Evolutionary conservation across 2,113 vertebrate genomes (phyloP).

Genomic region (Acrocephalus kingi): DNA sequence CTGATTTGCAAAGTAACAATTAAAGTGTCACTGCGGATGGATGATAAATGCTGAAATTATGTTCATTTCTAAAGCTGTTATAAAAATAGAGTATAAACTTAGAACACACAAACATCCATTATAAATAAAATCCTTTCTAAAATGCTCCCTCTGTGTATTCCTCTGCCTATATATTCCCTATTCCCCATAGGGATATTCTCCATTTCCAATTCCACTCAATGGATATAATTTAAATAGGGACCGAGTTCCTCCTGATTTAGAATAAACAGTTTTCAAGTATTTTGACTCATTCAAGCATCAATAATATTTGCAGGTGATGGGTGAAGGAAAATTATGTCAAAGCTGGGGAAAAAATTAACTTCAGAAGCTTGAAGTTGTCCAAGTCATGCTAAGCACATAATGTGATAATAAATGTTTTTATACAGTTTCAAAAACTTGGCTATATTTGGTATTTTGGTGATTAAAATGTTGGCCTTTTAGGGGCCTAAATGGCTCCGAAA

Average conservation of each 20-base stretch:
- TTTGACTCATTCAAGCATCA: neutral
- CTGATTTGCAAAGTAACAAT: neutral
- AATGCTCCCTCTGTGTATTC: neutral
- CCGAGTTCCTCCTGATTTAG: neutral
- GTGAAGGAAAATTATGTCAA: neutral
- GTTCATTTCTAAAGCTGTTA: neutral
- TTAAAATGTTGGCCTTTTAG: neutral
- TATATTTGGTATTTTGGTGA: neutral
- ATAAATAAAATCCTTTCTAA: neutral
- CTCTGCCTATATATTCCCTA: neutral
- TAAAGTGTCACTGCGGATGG: neutral
- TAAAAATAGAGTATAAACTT: neutral
- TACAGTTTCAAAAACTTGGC: neutral
- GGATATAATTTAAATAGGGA: neutral
- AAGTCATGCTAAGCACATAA: neutral
- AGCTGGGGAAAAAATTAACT: neutral
- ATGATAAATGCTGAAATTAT: neutral
- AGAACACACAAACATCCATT: neutral
- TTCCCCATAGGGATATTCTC: neutral
- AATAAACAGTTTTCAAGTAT: neutral
- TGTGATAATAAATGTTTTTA: neutral
- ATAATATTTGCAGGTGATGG: neutral
- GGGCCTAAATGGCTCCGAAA: neutral
- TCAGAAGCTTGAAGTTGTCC: conserved; percentile 2
- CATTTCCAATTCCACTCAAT: neutral